phyloP scores from a whole-genome alignment of 2,797 vertebrate species.

The Myiotriccus ornatus region DNA sequence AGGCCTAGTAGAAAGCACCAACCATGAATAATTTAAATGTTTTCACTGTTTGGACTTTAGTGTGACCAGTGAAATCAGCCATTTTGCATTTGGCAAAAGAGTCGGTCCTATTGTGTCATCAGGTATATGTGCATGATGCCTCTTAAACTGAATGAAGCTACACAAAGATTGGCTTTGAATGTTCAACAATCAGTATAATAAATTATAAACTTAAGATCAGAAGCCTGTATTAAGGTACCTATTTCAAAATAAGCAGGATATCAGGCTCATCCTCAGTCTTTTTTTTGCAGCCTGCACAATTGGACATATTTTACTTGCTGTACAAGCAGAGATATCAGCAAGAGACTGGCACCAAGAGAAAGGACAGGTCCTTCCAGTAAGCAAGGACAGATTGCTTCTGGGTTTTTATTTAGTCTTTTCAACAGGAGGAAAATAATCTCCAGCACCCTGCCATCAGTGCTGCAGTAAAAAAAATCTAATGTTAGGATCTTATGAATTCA shows the following conservation, averaged over 20 bases:
- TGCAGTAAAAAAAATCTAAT: neutral
- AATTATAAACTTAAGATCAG: neutral
- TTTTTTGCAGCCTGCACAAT: neutral
- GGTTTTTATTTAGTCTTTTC: neutral
- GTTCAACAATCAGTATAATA: neutral
- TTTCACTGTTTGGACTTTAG: neutral
- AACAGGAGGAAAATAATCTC: neutral
- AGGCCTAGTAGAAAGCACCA: neutral
- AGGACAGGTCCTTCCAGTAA: neutral
- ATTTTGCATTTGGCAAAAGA: neutral
- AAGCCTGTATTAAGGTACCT: neutral
- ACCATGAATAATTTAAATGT: neutral
- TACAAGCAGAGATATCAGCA: neutral
- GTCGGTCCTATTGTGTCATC: neutral
- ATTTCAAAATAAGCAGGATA: neutral
- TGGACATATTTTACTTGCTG: neutral
- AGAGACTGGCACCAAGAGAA: neutral
- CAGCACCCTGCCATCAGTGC: neutral
- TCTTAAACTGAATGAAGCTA: neutral
- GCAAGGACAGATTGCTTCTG: neutral
- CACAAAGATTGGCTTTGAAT: neutral
- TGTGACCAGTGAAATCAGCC: neutral
- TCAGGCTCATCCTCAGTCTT: neutral
- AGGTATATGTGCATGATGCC: neutral
- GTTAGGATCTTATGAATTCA: neutral